A percentile compares a stretch with the other conserved stretches of the same genome.
Conservation (phyloP, 2,888 invertebrate genomes). For the Melolontha melolontha region DNA sequence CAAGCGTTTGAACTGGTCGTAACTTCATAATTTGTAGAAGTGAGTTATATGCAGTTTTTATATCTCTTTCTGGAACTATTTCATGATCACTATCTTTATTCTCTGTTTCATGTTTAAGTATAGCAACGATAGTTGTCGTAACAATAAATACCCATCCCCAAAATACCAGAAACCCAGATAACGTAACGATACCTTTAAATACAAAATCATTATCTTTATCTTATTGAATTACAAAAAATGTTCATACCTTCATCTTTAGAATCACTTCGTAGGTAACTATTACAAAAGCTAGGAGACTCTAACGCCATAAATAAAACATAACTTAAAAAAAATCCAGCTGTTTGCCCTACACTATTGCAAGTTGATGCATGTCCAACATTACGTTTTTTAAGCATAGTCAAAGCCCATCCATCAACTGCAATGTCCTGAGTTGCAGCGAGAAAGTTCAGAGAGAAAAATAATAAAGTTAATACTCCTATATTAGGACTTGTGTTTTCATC, state of each 20-base stretch:
- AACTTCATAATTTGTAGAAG: constrained; percentile 86
- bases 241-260: constrained; percentile 76
- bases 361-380: constrained; percentile 99
- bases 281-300: constrained; percentile 96
- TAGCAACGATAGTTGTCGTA: constrained; percentile 88
- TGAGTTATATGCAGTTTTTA: constrained; percentile 83
- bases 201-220: constrained; percentile 43
- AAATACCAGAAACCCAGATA: constrained; percentile 87
- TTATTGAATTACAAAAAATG: constrained; percentile 10
- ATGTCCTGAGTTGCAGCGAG: constrained; percentile 99
- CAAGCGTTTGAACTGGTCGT: constrained; percentile 83
- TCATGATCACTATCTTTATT: constrained; percentile 63
- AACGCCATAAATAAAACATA: constrained; percentile 96
- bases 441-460: constrained; percentile 94
- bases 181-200: constrained; percentile 59
- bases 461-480: constrained; percentile 81
- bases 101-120: constrained; percentile 87
- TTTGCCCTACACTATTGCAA: constrained; percentile 98
- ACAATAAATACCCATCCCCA: constrained; percentile 95
- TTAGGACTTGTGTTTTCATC: constrained; percentile 73
- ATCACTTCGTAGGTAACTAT: constrained; percentile 84
- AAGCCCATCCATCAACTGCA: constrained; percentile 99
- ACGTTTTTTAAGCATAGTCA: constrained; percentile 96
- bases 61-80: constrained; percentile 65
- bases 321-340: constrained; percentile 96